A percentile compares a stretch with the other conserved stretches of the same genome.
phyloP scores from a whole-genome alignment of 2,113 vertebrate genomes.

The Psephotus haematonotus region DNA sequence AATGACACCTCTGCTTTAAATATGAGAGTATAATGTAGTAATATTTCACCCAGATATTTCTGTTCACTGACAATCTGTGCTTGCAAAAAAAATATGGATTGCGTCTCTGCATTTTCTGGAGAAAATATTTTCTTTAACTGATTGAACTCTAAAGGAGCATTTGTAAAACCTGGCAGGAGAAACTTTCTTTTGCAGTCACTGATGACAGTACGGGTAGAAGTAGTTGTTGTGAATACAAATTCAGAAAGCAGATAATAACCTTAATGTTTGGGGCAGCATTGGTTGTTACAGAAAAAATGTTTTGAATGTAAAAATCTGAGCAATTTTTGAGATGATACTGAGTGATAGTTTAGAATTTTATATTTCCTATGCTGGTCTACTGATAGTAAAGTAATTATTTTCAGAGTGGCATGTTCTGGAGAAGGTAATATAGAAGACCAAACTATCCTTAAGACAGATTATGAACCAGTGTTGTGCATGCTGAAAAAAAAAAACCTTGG shows the following conservation, averaged over 20 bases:
- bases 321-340: background rate
- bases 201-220: background rate
- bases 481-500: background rate
- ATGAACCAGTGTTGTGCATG: background rate
- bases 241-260: background rate
- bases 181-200: background rate
- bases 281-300: background rate
- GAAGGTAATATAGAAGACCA: background rate
- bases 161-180: background rate
- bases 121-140: background rate
- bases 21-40: background rate
- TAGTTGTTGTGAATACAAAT: background rate
- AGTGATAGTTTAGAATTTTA: background rate
- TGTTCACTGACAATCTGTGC: background rate
- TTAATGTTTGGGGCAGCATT: background rate
- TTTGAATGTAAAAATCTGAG: background rate
- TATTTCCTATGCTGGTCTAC: background rate
- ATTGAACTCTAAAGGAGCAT: background rate
- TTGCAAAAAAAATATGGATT: background rate
- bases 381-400: background rate
- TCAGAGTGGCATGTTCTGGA: background rate
- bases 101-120: background rate
- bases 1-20: background rate
- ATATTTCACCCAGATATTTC: background rate
- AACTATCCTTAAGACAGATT: background rate